Evolutionary conservation across 2,113 vertebrate genomes (phyloP).

Genomic region (Neogobius melanostomus): DNA sequence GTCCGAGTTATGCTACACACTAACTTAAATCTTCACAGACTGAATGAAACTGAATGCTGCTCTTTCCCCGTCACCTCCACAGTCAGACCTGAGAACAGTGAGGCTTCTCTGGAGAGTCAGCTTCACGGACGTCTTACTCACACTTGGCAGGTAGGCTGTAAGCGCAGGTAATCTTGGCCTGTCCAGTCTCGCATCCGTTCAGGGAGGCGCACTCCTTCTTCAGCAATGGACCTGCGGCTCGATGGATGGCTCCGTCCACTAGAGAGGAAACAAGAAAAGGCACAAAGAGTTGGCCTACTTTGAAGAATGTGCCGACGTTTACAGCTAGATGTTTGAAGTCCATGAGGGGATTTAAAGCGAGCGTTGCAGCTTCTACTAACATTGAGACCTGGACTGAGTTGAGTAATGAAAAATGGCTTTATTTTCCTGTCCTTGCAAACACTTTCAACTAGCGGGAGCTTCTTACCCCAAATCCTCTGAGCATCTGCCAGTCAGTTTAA

Average conservation of each 20-base stretch:
- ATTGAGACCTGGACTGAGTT: conserved; percentile 30
- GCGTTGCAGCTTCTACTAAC: not conserved
- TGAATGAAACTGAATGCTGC: not conserved
- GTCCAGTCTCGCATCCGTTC: conserved; percentile 82
- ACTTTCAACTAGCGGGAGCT: conserved; percentile 12
- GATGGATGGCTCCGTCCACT: conserved; percentile 91
- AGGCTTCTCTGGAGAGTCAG: conserved; percentile 25
- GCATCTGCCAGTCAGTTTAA: conserved; percentile 53
- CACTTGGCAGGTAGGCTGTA: conserved; percentile 87
- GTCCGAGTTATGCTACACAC: no score
- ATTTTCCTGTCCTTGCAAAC: conserved; percentile 17
- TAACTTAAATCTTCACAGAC: conserved; percentile 6
- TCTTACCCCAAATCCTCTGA: conserved; percentile 23
- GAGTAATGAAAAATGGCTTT: conserved; percentile 10
- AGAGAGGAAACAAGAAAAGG: conserved; percentile 42
- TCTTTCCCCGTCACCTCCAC: conserved; percentile 20
- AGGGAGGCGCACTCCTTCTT: conserved; percentile 84
- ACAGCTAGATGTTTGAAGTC: no score
- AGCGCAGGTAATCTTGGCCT: conserved; percentile 86
- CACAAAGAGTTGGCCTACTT: conserved; percentile 48
- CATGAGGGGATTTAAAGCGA: no score
- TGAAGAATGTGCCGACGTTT: conserved; percentile 27
- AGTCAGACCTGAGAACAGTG: conserved; percentile 30
- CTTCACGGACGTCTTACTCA: conserved; percentile 71
- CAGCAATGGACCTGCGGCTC: conserved; percentile 81